These are phyloP conservation scores for Phoronis australis DNA, from an alignment of 2,888 invertebrate genomes.

Conservation along the genomic window DNA sequence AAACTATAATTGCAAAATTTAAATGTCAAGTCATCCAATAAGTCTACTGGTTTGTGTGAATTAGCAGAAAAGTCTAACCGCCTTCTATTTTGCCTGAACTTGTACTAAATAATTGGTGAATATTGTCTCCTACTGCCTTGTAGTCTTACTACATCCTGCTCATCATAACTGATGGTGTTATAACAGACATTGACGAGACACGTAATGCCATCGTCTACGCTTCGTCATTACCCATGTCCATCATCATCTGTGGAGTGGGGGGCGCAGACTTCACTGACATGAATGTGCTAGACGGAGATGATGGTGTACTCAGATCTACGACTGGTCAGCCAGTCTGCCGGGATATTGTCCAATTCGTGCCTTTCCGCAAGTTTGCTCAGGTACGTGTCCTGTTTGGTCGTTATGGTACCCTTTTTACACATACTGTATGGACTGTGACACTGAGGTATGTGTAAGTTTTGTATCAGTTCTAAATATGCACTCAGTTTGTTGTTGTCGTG, in stretches of 20 bases:
- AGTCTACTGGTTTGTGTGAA: too few species aligned
- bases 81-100: too few species aligned
- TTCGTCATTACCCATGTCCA: slow-evolving; percentile 48
- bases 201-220: slow-evolving; percentile 43
- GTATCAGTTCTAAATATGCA: too few species aligned
- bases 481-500: too few species aligned
- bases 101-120: too few species aligned
- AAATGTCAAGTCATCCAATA: too few species aligned
- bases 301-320: slow-evolving; percentile 39
- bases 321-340: slow-evolving; percentile 33
- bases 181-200: slow-evolving; percentile 46
- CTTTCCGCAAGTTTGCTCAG: slow-evolving; percentile 42
- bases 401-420: too few species aligned
- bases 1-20: too few species aligned
- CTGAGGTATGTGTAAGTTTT: too few species aligned
- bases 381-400: slow-evolving; percentile 29
- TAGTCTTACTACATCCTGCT: slow-evolving; percentile 49
- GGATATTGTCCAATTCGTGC: slow-evolving; percentile 53
- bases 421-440: too few species aligned
- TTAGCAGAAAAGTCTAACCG: too few species aligned
- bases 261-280: slow-evolving; percentile 47
- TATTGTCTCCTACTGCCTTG: slow-evolving; percentile 2
- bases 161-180: slow-evolving; percentile 47
- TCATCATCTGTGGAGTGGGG: slow-evolving; percentile 51
- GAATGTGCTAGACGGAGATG: slow-evolving; percentile 47